These are phyloP conservation scores for Phalacrocorax carbo DNA, from an alignment of 2,113 vertebrate genomes.

Conservation along the genomic window DNA sequence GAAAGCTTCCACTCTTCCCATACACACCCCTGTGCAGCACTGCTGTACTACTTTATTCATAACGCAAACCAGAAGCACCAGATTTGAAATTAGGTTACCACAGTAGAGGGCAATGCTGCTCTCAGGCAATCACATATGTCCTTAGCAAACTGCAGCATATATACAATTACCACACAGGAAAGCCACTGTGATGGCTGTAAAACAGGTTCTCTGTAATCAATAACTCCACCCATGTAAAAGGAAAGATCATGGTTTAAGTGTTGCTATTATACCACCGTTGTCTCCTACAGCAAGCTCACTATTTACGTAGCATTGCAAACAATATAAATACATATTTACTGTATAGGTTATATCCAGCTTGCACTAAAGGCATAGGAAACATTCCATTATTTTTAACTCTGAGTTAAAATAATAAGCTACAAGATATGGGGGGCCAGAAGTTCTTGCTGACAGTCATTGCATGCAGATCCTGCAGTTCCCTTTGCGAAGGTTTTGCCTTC, in stretches of 20 bases:
- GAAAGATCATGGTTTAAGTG: conserved; percentile 3
- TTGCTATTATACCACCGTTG: not conserved
- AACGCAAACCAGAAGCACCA: conserved; percentile 66
- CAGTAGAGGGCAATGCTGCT: conserved; percentile 59
- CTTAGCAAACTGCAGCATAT: conserved; percentile 45
- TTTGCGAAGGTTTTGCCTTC: not conserved
- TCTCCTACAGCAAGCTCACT: not conserved
- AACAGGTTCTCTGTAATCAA: conserved; percentile 1
- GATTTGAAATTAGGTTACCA: conserved; percentile 64
- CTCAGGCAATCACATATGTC: conserved; percentile 41
- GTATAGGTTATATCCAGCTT: not conserved
- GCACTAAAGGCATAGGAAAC: not conserved
- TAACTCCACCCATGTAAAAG: conserved; percentile 13
- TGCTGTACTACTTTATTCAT: conserved; percentile 61
- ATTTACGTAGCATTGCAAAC: not conserved
- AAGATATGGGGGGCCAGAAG: not conserved
- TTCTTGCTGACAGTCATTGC: not conserved
- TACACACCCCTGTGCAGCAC: not conserved
- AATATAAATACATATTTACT: not conserved
- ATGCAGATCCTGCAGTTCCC: not conserved
- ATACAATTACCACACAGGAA: conserved; percentile 30
- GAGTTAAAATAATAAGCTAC: not conserved
- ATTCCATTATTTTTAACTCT: not conserved
- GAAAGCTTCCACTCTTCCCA: conserved; percentile 50
- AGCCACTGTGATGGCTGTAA: conserved; percentile 1